phyloP scores from a whole-genome alignment of 1,140 invertebrate genomes.

The Cyrtorhinus lividipennis region DNA sequence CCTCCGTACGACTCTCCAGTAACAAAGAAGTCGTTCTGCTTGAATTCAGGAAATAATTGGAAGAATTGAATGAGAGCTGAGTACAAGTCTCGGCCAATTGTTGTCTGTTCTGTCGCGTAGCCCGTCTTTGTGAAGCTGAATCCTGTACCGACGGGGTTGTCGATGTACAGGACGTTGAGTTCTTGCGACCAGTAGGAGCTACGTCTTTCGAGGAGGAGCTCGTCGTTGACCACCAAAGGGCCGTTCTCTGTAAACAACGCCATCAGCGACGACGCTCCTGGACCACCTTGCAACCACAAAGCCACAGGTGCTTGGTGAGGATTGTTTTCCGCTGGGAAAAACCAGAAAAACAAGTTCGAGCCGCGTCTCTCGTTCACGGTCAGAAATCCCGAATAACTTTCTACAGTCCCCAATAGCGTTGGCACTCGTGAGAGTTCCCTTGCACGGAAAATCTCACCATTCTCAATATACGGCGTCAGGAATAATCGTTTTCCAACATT shows the following conservation, averaged over 20 bases:
- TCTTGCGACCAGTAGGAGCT: conserved; percentile 57
- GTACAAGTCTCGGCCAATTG: conserved; percentile 50
- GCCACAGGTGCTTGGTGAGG: conserved; percentile 36
- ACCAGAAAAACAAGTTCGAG: conserved; percentile 67
- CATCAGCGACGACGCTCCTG: conserved; percentile 62
- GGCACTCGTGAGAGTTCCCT: conserved; percentile 17
- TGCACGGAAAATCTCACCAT: conserved; percentile 17
- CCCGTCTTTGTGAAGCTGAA: conserved; percentile 56
- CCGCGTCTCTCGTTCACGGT: conserved; percentile 48
- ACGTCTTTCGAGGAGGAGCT: conserved; percentile 42
- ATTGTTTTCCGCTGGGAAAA: conserved; percentile 43
- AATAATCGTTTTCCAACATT: conserved; percentile 18
- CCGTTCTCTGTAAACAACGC: conserved; percentile 64
- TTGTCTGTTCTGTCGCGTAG: conserved; percentile 47
- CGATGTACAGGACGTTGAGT: conserved; percentile 67
- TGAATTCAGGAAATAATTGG: conserved; percentile 36
- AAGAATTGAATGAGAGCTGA: conserved; percentile 55
- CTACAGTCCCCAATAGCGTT: conserved; percentile 5
- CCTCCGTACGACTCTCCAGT: conserved; percentile 80
- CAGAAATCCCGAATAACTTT: conserved; percentile 46
- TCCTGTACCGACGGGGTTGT: conserved; percentile 74
- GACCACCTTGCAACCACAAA: conserved; percentile 78
- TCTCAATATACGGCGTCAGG: conserved; percentile 21
- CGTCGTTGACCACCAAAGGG: conserved; percentile 11
- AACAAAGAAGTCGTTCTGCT: conserved; percentile 43